Evolutionary conservation across 2,888 invertebrate genomes (phyloP).

Genomic region (Metopia argyrocephala): DNA sequence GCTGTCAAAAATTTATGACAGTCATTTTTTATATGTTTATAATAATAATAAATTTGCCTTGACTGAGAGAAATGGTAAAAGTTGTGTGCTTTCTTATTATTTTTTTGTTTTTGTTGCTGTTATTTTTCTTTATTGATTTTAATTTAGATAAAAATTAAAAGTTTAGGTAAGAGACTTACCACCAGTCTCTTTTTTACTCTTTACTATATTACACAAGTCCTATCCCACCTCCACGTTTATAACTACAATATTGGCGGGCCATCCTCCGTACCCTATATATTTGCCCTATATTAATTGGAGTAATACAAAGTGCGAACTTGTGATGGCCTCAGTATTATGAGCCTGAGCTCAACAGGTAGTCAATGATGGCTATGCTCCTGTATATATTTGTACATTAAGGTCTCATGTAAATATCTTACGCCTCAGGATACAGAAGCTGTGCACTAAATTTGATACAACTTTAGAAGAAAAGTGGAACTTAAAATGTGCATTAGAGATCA

Average conservation of each 20-base stretch:
- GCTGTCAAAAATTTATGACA: too few relatives aligned
- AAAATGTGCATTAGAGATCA: slow-evolving; percentile 66
- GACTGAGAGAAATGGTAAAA: too few relatives aligned
- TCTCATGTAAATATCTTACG: slow-evolving; percentile 61
- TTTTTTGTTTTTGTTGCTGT: too few relatives aligned
- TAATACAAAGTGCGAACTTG: slow-evolving; percentile 62
- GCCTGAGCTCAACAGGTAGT: slow-evolving; percentile 65
- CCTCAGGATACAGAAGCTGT: slow-evolving; percentile 56
- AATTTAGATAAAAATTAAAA: slow-evolving; percentile 53
- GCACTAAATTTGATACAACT: slow-evolving; percentile 27
- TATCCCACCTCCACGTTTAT: slow-evolving; percentile 65
- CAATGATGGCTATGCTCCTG: slow-evolving; percentile 60
- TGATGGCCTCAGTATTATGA: slow-evolving; percentile 49
- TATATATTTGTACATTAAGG: slow-evolving; percentile 64
- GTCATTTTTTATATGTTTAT: too few relatives aligned
- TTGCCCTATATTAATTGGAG: slow-evolving; percentile 65
- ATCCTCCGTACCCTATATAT: slow-evolving; percentile 64
- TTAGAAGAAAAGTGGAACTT: slow-evolving; percentile 57
- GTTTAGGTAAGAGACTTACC: slow-evolving; percentile 55
- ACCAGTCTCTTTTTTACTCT: too few relatives aligned
- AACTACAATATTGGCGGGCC: slow-evolving; percentile 57
- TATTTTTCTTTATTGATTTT: too few relatives aligned
- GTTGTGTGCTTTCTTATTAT: too few relatives aligned
- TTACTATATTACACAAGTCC: slow-evolving; percentile 56
- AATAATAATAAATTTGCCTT: too few relatives aligned